Evolutionary conservation across 2,888 invertebrate genomes (phyloP), one percentile per base, ranked within the genome.

Genomic region (Drosophila picticornis): DNA sequence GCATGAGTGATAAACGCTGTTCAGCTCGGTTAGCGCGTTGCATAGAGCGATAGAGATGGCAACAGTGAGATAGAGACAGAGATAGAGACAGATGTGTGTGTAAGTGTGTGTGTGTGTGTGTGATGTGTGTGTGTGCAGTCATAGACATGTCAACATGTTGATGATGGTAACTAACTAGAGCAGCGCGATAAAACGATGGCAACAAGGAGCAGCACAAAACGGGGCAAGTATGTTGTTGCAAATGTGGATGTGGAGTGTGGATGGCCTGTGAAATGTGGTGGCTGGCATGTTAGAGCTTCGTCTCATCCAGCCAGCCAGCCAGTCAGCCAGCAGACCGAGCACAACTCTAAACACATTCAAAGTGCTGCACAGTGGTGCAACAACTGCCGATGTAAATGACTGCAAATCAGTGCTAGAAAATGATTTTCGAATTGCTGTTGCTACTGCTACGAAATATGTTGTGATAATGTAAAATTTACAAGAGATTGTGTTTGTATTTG

Each of bases 61-160:
- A 53, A 36, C 16, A 34, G 5, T n/a, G 0, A 22, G 52, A n/a
- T 11, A 29, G n/a, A 56, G n/a, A 56, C 27, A 16, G 25, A 19
- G 25, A 36, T 50, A 66, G 56, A 16, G 9, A 56, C 13, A 56
- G 29, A 56, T 61, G 70, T 25, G 31, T 50, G 3, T 29, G n/a
- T 25, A 43, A 32, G 59, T 29, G 61, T 40, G 5, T 25, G 43
- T 29, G 51, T 40, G 59, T 16, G 43, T 51, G 40, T 46, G 25
- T 66, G 68, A 51, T 16, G 43, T 51, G 40, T 46, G 25, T 66
- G 68, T 70, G 76, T 74, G 77, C 81, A 89, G 85, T 88, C 90
- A 90, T 88, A 90, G 87, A 88, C 87, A 88, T 88, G 87, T 88
- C 87, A 88, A 88, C 87, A 88, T 90, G 87, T 90, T 88, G 90